Conservation (phyloP, 2,113 vertebrate species). For the Varanus komodoensis region DNA sequence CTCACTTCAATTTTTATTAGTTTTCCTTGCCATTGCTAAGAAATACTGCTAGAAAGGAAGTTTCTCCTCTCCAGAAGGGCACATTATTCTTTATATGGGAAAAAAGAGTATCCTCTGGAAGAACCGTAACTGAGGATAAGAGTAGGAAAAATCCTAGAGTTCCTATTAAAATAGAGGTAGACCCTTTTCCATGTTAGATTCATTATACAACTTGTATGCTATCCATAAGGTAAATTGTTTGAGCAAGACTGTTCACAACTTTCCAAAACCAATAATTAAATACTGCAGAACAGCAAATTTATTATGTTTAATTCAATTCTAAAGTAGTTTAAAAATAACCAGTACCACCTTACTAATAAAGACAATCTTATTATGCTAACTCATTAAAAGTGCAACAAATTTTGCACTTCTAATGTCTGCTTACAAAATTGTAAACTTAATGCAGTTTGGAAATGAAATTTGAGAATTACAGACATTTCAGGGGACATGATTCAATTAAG, state of each 20-base stretch:
- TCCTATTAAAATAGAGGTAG: not conserved
- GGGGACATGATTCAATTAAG: not conserved
- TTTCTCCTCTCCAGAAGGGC: not conserved
- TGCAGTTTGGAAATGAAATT: not conserved
- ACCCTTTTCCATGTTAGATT: not conserved
- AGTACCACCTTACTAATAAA: slow-evolving; percentile 3
- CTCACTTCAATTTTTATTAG: not conserved
- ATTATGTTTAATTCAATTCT: not conserved
- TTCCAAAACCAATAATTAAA: not conserved
- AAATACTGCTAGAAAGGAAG: not conserved
- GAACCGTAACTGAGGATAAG: not conserved
- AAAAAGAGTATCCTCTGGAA: not conserved
- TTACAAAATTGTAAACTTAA: not conserved
- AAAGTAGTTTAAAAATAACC: not conserved
- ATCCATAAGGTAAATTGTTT: not conserved
- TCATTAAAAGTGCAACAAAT: not conserved
- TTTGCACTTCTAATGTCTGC: not conserved
- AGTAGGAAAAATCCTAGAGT: not conserved
- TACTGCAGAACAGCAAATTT: not conserved
- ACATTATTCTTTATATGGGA: not conserved
- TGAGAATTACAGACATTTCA: not conserved
- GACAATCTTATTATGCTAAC: not conserved
- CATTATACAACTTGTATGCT: not conserved
- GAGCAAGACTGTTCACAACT: not conserved
- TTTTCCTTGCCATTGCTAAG: not conserved